Base-by-base conservation (phyloP, 1,140 invertebrate species). In the Drosophila parvula region DNA sequence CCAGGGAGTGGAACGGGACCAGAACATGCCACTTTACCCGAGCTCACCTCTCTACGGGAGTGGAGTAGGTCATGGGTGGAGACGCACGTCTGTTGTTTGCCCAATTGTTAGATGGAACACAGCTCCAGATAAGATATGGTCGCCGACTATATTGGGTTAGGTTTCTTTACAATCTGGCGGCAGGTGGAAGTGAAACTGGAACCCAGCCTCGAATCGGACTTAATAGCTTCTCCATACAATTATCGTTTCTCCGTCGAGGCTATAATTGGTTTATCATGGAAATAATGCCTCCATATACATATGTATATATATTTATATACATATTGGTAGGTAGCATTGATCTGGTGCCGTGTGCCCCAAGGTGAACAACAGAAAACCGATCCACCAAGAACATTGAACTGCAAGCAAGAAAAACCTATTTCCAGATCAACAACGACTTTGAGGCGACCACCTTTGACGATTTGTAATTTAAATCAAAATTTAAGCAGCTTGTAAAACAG, bases 241-340 rank as follows among this genome's bases (percentile, higher is more conserved):
- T 81, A 77, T 77, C 78, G 44, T 38, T 22, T 22, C 40, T 74
- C 12, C 27, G 28, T 14, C 32, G 14, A 18, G 63, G 73, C 12
- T 57, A 61, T 78, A 81, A 81, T 81, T 81, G 69, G 79, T 73
- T 73, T 74, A 78, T 63, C 56, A 73, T 50, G 61, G 75, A 73
- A 51, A 38, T 60, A 36, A 59, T 50, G 22, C 47, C 16, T 18
- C 22, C 1, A 45, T 48, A 48, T 28, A 22, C 2, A 47, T 10
- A 41, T n/a, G n/a, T n/a, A n/a, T n/a, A n/a, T n/a, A n/a, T n/a
- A n/a, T n/a, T n/a, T n/a, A n/a, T 16, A 41, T 12, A 65, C 45
- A 61, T 62, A 44, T 65, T 30, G 45, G n/a, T 43, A 40, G 47
- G 47, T 50, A 32, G 28, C 65, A 70, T 73, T 65, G 78, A 63